These are phyloP conservation scores for Catharus ustulatus DNA, from an alignment of 2,797 vertebrate species.

Conservation along the genomic window DNA sequence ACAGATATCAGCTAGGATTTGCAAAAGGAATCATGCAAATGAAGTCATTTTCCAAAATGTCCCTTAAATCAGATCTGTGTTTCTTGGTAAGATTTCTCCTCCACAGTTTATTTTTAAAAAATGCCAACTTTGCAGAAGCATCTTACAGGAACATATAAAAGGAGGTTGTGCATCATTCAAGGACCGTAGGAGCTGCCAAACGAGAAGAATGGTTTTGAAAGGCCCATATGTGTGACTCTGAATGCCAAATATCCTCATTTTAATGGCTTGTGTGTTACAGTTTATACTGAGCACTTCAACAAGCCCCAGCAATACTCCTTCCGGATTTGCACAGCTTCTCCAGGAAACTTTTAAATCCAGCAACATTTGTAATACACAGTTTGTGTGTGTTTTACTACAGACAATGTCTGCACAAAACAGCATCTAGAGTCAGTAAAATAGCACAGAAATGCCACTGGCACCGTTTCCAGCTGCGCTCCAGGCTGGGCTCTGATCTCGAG, in stretches of 20 bases:
- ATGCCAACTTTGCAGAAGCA: constrained; percentile 24
- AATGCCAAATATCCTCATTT: constrained; percentile 58
- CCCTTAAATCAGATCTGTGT: not conserved
- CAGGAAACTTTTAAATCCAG: constrained; percentile 12
- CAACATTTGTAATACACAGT: not conserved
- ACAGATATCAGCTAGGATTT: constrained; percentile 3
- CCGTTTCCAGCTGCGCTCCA: fast-evolving
- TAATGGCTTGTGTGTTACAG: constrained; percentile 34
- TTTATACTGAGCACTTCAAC: constrained; percentile 26
- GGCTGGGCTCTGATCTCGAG: not conserved
- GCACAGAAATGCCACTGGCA: not conserved
- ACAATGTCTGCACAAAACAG: not conserved
- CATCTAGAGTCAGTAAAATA: not conserved
- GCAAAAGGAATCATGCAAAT: not conserved
- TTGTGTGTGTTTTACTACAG: not conserved
- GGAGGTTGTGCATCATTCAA: constrained; percentile 45
- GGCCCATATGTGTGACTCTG: constrained; percentile 41
- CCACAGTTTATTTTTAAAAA: not conserved
- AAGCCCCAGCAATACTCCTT: constrained; percentile 2
- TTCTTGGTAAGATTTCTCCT: constrained; percentile 18
- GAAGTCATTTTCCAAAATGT: not conserved
- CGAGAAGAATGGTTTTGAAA: constrained; percentile 52
- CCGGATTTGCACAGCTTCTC: not conserved
- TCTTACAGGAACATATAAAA: constrained; percentile 21
- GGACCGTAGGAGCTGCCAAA: constrained; percentile 28